Percentiles rank a stretch among this genome's conserved stretches.
phyloP scores from a whole-genome alignment of 2,888 invertebrate species.

The Poecilobothrus nobilitatus region DNA sequence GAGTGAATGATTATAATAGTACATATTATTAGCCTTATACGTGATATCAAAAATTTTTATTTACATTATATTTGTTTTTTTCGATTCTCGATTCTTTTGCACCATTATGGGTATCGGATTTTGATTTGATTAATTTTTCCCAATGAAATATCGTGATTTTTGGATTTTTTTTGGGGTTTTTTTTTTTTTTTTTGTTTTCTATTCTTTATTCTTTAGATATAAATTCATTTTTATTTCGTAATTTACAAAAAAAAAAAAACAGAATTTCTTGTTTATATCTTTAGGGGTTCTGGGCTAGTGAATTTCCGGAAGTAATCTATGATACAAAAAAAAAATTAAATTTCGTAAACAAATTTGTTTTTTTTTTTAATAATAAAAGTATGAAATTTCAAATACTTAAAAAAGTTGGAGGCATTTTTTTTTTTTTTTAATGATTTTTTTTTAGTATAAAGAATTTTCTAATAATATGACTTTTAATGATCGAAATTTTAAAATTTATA shows the following conservation, averaged over 20 bases:
- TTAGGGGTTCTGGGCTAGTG: constrained; percentile 6
- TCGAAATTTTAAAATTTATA: too few species aligned
- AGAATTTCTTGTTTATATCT: not conserved
- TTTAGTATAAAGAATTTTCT: too few species aligned
- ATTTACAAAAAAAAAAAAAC: too few species aligned
- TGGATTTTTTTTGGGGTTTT: not conserved
- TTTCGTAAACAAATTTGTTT: not conserved
- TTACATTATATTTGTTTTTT: not conserved
- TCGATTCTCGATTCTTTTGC: not conserved
- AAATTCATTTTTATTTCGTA: too few species aligned
- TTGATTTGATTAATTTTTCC: not conserved
- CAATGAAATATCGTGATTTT: constrained; percentile 5
- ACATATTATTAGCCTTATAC: too few species aligned
- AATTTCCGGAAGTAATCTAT: constrained; percentile 3
- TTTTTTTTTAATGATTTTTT: too few species aligned
- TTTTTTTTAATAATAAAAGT: not conserved
- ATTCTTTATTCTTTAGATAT: not conserved
- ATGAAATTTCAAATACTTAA: not conserved
- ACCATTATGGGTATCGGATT: not conserved
- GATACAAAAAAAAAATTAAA: not conserved
- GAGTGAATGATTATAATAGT: too few species aligned
- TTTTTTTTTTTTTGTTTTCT: not conserved
- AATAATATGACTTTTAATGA: too few species aligned
- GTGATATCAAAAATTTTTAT: too few species aligned
- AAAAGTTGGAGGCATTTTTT: not conserved